Percentiles rank a stretch among this genome's conserved stretches.
phyloP scores from a whole-genome alignment of 2,888 invertebrate species.

The Drosophila ezoana region DNA sequence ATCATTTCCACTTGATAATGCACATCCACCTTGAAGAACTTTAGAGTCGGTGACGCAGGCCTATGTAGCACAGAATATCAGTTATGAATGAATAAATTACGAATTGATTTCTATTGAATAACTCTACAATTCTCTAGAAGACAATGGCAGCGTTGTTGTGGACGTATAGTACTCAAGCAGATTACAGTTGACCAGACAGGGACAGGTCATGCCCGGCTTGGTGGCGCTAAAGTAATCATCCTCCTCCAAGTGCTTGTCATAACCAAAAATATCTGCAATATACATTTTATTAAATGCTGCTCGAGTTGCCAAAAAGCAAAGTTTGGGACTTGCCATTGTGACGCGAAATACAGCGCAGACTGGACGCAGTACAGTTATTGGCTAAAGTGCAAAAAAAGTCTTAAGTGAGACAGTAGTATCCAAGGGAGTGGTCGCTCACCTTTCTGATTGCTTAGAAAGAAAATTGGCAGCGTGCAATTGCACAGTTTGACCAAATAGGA shows the following conservation, averaged over 20 bases:
- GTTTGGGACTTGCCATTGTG: constrained; percentile 71
- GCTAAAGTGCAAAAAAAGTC: constrained; percentile 33
- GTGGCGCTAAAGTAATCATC: constrained; percentile 74
- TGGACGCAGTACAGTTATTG: constrained; percentile 63
- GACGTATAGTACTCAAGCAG: constrained; percentile 76
- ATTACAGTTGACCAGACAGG: constrained; percentile 81
- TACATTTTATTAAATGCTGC: constrained; percentile 5
- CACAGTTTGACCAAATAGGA: constrained; percentile 75
- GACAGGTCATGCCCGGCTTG: constrained; percentile 82
- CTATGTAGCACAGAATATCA: constrained; percentile 23
- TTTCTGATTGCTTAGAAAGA: constrained; percentile 65
- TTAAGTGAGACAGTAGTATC: not conserved
- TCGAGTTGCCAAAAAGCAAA: not conserved
- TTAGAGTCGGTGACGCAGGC: constrained; percentile 33
- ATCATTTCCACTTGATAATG: constrained; percentile 84
- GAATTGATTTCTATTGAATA: not conserved
- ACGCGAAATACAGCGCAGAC: constrained; percentile 77
- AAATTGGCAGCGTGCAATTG: constrained; percentile 80
- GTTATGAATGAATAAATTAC: not conserved
- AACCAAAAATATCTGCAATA: constrained; percentile 74
- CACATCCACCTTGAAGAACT: constrained; percentile 82
- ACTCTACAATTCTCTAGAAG: constrained; percentile 41
- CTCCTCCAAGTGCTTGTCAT: constrained; percentile 79
- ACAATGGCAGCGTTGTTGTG: constrained; percentile 67
- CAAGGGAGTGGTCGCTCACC: constrained; percentile 50